Base-by-base conservation (phyloP, 2,888 invertebrate species). In the Trissolcus japonicus region DNA sequence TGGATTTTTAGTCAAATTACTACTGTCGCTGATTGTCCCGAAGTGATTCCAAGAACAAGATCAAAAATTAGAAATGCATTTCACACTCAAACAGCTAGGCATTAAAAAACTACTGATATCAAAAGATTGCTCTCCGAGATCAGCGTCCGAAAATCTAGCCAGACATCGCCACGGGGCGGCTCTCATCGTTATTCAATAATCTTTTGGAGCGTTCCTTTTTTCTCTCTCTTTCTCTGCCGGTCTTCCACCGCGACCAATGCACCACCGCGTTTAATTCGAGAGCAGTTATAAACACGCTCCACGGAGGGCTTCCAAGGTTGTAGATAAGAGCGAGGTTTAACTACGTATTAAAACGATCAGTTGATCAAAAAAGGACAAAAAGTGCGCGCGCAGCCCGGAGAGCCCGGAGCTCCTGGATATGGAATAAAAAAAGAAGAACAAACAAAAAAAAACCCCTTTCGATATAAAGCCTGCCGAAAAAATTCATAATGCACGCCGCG, bases 131-230 rank as follows among this genome's bases (percentile, higher is more conserved):
- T 35, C 35, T 4, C 19, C 57, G 57, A 60, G 69, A 60, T 48
- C 29, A 41, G 59, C 62, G 43, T 48, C 61, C 60, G 57, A 68
- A 72, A 74, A 54, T 63, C 62, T 76, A 68, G 61, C 75, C 80
- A 80, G 76, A 80, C 82, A 79, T 78, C 79, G 75, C 81, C 79
- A 62, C 55, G 54, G 80, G 83, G 76, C 77, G 55, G 54, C 80
- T 81, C 80, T 81, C 82, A 81, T 84, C 83, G 74, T 82, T 82
- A 83, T 83, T 83, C 82, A 84, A 84, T 84, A 83, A 83, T 79
- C 79, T 80, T 75, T 43, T 63, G 55, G 25, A 25, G 57, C 57
- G 46, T 62, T 67, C 55, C 2, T 51, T 29, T 53, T 46, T 63
- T 80, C 80, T 68, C 78, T 46, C 53, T 19, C 62, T 54, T 63